phyloP scores from a whole-genome alignment of 2,888 invertebrate genomes.

The Diarsia mendica region DNA sequence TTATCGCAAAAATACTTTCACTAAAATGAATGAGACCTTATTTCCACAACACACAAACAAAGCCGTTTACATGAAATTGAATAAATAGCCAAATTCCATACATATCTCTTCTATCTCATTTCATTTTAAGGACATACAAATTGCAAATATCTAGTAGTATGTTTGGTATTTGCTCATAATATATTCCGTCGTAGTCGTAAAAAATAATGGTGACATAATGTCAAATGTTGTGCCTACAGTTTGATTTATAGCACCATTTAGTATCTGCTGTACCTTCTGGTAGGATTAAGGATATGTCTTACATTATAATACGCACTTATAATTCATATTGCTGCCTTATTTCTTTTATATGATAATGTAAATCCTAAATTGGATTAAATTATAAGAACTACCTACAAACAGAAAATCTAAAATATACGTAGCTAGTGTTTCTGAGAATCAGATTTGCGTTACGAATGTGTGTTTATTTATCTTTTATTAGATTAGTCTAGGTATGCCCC shows the following conservation, averaged over 20 bases:
- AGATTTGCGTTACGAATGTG: background rate
- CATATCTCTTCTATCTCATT: slow-evolving; percentile 32
- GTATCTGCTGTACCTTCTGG: slow-evolving; percentile 43
- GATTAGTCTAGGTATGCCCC: background rate
- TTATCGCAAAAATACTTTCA: slow-evolving; percentile 24
- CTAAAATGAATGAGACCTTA: slow-evolving; percentile 7
- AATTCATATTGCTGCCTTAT: slow-evolving; percentile 31
- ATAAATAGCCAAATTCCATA: slow-evolving; percentile 42
- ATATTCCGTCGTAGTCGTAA: slow-evolving; percentile 39
- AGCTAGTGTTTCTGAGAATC: background rate
- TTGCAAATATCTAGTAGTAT: slow-evolving; percentile 37
- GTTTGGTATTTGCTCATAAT: slow-evolving; percentile 28
- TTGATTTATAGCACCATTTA: slow-evolving; percentile 56
- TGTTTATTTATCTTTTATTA: slow-evolving; percentile 13
- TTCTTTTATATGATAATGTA: slow-evolving; percentile 32
- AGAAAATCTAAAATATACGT: background rate
- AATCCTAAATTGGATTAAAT: background rate
- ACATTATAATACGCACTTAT: slow-evolving; percentile 33
- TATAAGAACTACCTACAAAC: background rate
- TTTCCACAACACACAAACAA: slow-evolving; percentile 47
- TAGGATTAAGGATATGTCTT: slow-evolving; percentile 44
- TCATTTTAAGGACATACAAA: slow-evolving; percentile 39
- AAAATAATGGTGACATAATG: slow-evolving; percentile 59
- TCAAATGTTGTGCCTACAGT: slow-evolving; percentile 56
- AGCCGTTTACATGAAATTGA: slow-evolving; percentile 57